Evolutionary conservation across 2,888 invertebrate species (phyloP), one percentile per base, ranked within the genome.

Genomic region (Pyrocoelia pectoralis): DNA sequence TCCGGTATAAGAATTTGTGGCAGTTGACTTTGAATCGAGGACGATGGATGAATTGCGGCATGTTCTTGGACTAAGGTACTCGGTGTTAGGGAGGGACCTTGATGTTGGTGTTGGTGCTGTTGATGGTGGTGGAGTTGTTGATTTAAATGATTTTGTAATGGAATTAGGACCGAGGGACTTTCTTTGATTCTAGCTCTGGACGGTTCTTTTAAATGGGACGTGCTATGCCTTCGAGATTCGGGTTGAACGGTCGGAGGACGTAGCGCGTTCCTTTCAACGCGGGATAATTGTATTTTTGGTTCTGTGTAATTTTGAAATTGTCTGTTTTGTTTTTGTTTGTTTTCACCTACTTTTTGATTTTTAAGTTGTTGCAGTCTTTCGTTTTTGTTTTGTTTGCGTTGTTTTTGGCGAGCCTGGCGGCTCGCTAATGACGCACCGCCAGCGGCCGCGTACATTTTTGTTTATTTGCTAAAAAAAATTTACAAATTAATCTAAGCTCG

Each of bases 341-440:
- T 66, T 40, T 79, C 83, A 80, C 83, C 74, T 79, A 82, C 81
- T 84, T 80, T 86, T 75, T 85, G 85, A 68, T 82, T 80, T 63
- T 63, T 66, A 58, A 72, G 71, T 72, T 82, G 81, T 71, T 83
- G 81, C 72, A 81, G 70, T 54, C 72, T 71, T 18, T 72, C 74
- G 63, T 84, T 83, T 74, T 82, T 82, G 69, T 79, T 80, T 70
- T 82, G 81, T 59, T 66, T 63, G 53, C 83, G 82, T 76, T 85
- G 85, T 55, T 84, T 83, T 77, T 86, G 84, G 65, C 87, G 83
- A 72, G 90, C 91, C 84, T 91, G 90, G 78, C 93, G 89, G 84
- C 91, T 92, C 81, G 93, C 93, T 83, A 93, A 86, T 79, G 92
- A 92, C 78, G 93, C 92, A 82, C 93, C 93, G 81, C 93, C 93